phyloP scores from a whole-genome alignment of 2,888 invertebrate genomes.

The Phortica okadai region DNA sequence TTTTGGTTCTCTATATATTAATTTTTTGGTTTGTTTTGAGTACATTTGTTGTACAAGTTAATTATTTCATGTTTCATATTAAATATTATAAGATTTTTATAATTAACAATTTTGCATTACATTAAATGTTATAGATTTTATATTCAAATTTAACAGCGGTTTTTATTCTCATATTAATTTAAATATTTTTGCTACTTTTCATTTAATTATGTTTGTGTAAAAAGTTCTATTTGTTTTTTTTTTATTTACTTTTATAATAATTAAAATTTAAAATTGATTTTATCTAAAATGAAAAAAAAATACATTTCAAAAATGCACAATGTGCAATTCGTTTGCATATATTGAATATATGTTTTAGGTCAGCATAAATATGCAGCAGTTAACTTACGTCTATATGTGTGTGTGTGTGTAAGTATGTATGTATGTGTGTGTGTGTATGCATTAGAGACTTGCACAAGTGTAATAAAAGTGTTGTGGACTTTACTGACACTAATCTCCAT shows the following conservation, averaged over 20 bases:
- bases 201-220: conserved; percentile 8
- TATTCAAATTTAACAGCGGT: conserved; percentile 51
- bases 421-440: background rate
- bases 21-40: background rate
- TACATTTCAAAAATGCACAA: background rate
- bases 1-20: too few relatives aligned
- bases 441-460: too few relatives aligned
- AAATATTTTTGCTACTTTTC: background rate
- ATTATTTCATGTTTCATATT: background rate
- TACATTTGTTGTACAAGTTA: background rate
- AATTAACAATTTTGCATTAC: conserved; percentile 26
- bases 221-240: background rate
- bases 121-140: conserved; percentile 50
- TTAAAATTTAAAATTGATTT: conserved; percentile 8
- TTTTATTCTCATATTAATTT: conserved; percentile 23
- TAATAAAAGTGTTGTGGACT: background rate
- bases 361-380: background rate
- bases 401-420: background rate
- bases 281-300: conserved; percentile 9
- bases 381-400: background rate
- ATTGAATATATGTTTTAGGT: background rate
- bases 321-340: background rate
- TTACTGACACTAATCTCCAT: too few relatives aligned
- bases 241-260: background rate
- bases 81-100: background rate